Conservation (phyloP, 2,888 invertebrate genomes). For the Sesamia inferens region DNA sequence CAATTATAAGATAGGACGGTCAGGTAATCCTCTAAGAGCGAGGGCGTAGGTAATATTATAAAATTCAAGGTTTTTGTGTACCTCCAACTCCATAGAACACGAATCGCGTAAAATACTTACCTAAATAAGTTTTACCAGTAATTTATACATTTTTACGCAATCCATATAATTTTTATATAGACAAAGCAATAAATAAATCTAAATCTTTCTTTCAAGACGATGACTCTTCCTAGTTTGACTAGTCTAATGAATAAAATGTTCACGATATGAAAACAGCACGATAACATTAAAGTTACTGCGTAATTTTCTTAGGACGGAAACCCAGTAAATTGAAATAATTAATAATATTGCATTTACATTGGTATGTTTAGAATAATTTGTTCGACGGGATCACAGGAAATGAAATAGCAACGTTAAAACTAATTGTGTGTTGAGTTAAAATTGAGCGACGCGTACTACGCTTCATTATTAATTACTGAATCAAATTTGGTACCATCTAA, state of each 20-base stretch:
- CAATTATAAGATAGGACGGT: constrained; percentile 78
- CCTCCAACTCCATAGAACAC: constrained; percentile 49
- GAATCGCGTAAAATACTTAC: constrained; percentile 56
- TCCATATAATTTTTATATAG: constrained; percentile 61
- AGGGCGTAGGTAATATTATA: constrained; percentile 52
- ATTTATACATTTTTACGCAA: constrained; percentile 60
- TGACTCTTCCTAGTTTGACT: constrained; percentile 87
- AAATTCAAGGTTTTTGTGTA: constrained; percentile 45
- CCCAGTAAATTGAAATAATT: constrained; percentile 45
- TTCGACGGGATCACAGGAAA: constrained; percentile 83
- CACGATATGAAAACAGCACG: constrained; percentile 62
- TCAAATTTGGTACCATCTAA: constrained; percentile 81
- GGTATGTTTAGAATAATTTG: constrained; percentile 71
- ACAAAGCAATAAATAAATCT: constrained; percentile 85
- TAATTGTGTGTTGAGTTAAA: constrained; percentile 66
- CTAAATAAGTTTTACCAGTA: constrained; percentile 58
- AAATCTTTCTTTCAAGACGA: constrained; percentile 77
- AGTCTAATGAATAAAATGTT: constrained; percentile 83
- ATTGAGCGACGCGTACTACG: constrained; percentile 72
- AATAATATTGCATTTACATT: constrained; percentile 70
- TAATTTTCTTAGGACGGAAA: constrained; percentile 46
- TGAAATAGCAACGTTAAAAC: constrained; percentile 79
- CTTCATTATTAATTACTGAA: constrained; percentile 80
- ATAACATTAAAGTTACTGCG: constrained; percentile 62
- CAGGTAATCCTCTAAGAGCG: constrained; percentile 57